These are phyloP conservation scores for Monomorium pharaonis DNA, from an alignment of 1,140 invertebrate genomes.

Conservation along the genomic window DNA sequence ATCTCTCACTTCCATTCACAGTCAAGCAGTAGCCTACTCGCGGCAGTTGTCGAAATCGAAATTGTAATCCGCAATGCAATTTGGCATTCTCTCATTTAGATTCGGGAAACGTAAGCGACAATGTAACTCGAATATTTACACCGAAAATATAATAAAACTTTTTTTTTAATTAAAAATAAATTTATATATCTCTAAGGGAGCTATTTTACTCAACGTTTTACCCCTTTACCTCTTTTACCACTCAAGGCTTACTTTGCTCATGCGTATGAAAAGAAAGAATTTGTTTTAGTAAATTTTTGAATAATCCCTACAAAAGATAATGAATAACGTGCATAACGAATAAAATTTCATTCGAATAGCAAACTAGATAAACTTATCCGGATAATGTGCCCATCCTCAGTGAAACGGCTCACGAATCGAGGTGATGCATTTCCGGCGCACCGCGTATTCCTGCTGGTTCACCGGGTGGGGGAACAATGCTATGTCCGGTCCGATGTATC, in stretches of 20 bases:
- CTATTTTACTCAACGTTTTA: background rate
- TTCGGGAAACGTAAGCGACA: background rate
- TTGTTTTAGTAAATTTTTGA: background rate
- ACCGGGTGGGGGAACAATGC: constrained; percentile 78
- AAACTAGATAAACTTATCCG: background rate
- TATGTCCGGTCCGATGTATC: constrained; percentile 82
- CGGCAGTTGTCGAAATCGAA: constrained; percentile 17
- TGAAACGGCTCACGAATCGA: constrained; percentile 40
- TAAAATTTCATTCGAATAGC: background rate
- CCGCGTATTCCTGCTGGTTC: constrained; percentile 66
- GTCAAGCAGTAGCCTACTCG: background rate
- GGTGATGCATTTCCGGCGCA: constrained; percentile 72
- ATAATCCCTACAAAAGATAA: background rate
- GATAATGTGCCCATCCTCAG: constrained; percentile 32
- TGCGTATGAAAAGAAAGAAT: background rate
- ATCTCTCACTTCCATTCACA: constrained; percentile 19
- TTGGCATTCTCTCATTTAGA: background rate
- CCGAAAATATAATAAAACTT: too few species aligned
- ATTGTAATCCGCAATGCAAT: background rate
- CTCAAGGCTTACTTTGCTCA: background rate
- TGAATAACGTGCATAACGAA: background rate
- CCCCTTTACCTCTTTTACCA: too few species aligned
- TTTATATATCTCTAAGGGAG: background rate
- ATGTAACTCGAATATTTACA: background rate
- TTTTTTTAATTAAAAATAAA: background rate